These are phyloP conservation scores for Hystrix cristata DNA, from an alignment of 2,113 vertebrate species.

Conservation along the genomic window DNA sequence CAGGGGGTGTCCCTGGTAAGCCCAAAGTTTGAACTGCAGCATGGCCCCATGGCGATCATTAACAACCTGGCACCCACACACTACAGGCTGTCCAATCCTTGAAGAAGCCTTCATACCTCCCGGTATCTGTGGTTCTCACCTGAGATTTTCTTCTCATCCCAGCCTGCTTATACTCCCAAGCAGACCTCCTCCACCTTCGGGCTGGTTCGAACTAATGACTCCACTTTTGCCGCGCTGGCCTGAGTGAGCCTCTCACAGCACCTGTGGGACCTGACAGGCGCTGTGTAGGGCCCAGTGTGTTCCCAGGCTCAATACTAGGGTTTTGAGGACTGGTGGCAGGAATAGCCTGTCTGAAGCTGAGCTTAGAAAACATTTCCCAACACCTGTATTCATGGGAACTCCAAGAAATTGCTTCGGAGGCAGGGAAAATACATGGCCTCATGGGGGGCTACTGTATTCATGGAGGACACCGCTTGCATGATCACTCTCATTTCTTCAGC, in stretches of 20 bases:
- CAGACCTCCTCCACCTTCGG: background rate
- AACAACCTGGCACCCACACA: background rate
- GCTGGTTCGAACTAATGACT: background rate
- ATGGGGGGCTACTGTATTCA: conserved; percentile 74
- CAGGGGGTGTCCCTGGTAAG: background rate
- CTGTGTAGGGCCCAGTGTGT: background rate
- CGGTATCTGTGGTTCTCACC: background rate
- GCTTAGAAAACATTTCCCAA: conserved; percentile 58
- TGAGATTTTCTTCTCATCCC: background rate
- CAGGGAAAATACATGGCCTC: conserved; percentile 59
- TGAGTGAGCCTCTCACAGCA: background rate
- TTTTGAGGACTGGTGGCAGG: background rate
- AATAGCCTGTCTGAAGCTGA: conserved; percentile 37
- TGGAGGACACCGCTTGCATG: conserved; percentile 60
- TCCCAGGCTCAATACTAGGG: background rate
- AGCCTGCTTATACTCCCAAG: background rate
- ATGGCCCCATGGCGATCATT: background rate
- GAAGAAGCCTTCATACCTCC: background rate
- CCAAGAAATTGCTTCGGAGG: conserved; percentile 70
- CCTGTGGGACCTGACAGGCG: background rate
- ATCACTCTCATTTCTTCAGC: conserved; percentile 72
- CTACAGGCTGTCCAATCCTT: background rate
- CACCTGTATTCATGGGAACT: conserved; percentile 67
- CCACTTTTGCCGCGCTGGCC: background rate
- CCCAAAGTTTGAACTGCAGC: background rate